Evolutionary conservation across 2,797 vertebrate genomes (phyloP).

Genomic region (Cichlasoma orientale): DNA sequence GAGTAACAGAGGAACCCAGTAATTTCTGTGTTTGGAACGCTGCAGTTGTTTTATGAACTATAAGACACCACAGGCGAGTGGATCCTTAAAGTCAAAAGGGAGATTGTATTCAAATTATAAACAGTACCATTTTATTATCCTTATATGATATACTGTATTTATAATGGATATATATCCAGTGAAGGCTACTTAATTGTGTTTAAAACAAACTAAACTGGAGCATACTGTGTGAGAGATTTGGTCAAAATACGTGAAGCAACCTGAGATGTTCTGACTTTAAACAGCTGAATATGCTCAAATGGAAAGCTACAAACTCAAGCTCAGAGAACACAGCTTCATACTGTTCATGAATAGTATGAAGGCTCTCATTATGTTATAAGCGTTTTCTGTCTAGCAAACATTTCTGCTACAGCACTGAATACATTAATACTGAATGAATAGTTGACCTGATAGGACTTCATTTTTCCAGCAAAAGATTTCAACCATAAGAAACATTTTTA

Average conservation of each 20-base stretch:
- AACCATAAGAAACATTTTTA: neutral
- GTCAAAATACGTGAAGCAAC: neutral
- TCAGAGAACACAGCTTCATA: too few species aligned
- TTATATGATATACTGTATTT: neutral
- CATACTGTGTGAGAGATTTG: too few species aligned
- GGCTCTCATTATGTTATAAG: neutral
- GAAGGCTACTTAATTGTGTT: neutral
- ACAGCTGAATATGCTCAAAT: neutral
- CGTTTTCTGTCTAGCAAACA: neutral
- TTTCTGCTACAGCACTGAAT: neutral
- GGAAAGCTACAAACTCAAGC: too few species aligned
- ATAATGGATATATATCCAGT: neutral
- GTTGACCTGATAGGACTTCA: neutral
- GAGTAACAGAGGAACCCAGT: too few species aligned
- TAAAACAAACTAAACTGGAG: neutral
- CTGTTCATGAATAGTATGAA: too few species aligned
- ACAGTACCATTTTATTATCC: neutral
- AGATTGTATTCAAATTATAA: neutral
- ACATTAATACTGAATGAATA: neutral
- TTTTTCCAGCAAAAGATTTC: neutral
- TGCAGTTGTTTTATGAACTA: neutral
- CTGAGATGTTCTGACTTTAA: neutral
- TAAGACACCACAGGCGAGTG: neutral
- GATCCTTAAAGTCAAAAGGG: neutral
- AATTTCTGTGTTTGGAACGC: neutral